phyloP scores from a whole-genome alignment of 1,140 invertebrate species.

The Drosophila arizonae region DNA sequence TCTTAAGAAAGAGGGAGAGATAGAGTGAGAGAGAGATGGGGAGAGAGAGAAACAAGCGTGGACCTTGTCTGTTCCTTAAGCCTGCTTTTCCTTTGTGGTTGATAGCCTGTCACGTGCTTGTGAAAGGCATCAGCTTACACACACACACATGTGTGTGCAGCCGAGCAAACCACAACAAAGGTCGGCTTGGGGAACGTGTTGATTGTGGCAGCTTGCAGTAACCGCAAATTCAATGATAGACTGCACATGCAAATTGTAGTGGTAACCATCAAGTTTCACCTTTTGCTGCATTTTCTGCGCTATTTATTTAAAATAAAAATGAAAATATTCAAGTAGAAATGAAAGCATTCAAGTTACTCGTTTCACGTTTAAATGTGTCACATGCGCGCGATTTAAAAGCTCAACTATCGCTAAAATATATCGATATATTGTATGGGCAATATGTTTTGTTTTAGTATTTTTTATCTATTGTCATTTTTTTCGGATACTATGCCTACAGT shows the following conservation, averaged over 20 bases:
- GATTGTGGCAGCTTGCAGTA: background rate
- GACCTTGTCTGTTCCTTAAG: conserved; percentile 8
- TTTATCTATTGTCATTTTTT: conserved; percentile 10
- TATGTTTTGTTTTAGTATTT: conserved; percentile 9
- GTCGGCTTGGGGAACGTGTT: conserved; percentile 12
- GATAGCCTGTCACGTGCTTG: conserved; percentile 26
- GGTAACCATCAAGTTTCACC: background rate
- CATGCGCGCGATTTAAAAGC: background rate
- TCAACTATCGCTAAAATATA: conserved; percentile 1
- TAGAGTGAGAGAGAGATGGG: no score
- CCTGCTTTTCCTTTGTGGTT: conserved; percentile 3
- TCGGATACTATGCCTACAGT: background rate
- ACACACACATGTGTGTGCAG: background rate
- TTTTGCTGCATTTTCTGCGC: background rate
- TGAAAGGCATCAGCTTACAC: conserved; percentile 28
- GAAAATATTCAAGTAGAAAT: background rate
- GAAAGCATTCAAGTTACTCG: no score
- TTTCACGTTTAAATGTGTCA: no score
- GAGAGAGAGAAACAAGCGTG: background rate
- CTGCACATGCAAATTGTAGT: conserved; percentile 7
- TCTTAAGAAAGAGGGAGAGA: no score
- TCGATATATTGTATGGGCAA: conserved; percentile 11
- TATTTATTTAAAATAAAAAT: no score
- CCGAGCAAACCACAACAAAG: conserved; percentile 25
- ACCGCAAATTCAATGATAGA: conserved; percentile 9